These are phyloP conservation scores for Rhagophthalmus giganteus DNA, from an alignment of 2,888 invertebrate species.

Conservation along the genomic window DNA sequence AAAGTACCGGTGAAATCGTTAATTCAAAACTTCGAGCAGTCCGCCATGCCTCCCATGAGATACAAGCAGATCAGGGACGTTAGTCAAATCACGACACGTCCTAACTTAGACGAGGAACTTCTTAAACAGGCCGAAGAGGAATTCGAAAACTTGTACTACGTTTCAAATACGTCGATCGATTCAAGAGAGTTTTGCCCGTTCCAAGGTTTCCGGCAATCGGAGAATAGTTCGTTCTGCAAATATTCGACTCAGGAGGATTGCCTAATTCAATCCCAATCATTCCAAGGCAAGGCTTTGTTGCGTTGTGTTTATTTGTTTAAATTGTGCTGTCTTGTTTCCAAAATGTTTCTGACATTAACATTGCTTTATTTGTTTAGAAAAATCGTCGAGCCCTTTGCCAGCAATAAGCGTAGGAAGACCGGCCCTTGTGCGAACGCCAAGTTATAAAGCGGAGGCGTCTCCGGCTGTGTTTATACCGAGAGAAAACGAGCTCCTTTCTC, in stretches of 20 bases:
- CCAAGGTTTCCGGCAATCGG: conserved; percentile 43
- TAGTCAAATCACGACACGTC: background rate
- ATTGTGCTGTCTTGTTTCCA: background rate
- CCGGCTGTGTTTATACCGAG: conserved; percentile 48
- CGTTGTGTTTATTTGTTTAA: background rate
- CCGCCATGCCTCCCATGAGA: conserved; percentile 60
- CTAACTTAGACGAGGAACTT: conserved; percentile 31
- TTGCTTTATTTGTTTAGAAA: conserved; percentile 6
- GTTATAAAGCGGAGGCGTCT: conserved; percentile 45
- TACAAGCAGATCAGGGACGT: conserved; percentile 58
- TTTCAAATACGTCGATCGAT: conserved; percentile 50
- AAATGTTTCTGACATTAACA: conserved; percentile 1
- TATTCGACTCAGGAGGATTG: conserved; percentile 37
- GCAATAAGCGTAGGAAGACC: conserved; percentile 2
- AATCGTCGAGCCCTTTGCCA: conserved; percentile 17
- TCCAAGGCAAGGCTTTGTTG: background rate
- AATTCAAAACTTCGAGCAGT: conserved; percentile 66
- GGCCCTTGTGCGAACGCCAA: conserved; percentile 39
- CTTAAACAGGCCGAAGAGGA: conserved; percentile 47
- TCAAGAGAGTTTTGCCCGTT: conserved; percentile 44
- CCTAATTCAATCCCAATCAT: conserved; percentile 6
- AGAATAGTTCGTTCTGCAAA: conserved; percentile 52
- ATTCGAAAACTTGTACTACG: conserved; percentile 50
- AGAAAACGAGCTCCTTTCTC: conserved; percentile 42
- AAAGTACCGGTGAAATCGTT: conserved; percentile 57